Conservation (phyloP, 2,888 invertebrate species). For the Allolobophora icterica region DNA sequence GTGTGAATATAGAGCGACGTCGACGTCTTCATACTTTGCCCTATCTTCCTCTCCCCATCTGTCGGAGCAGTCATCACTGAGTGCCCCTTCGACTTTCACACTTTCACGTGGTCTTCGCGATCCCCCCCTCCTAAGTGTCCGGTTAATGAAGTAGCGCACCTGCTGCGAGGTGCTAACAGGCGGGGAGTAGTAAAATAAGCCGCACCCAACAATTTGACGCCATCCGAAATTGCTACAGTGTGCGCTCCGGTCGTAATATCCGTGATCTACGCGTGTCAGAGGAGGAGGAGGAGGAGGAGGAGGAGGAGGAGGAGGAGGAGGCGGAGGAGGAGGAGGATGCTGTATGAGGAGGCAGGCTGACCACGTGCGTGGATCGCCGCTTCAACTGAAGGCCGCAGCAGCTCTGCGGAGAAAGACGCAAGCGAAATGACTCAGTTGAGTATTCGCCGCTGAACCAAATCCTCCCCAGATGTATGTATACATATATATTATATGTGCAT, state of each 20-base stretch:
- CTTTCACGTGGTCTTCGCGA: not conserved
- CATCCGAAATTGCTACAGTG: not conserved
- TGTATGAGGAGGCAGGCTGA: not conserved
- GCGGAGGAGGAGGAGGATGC: not conserved
- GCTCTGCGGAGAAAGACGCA: not conserved
- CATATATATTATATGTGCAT: not conserved
- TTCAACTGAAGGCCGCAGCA: not conserved
- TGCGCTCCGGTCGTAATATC: not conserved
- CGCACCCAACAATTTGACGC: not conserved
- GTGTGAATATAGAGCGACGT: not conserved
- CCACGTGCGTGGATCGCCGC: not conserved
- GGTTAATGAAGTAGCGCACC: not conserved
- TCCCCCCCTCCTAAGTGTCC: not conserved
- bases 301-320: not conserved
- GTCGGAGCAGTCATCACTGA: not conserved
- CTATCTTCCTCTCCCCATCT: not conserved
- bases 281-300: not conserved
- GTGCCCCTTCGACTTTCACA: not conserved
- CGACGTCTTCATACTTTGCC: not conserved
- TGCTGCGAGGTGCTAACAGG: slow-evolving; percentile 1
- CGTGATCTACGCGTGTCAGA: not conserved
- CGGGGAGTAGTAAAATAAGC: not conserved
- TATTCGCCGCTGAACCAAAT: not conserved
- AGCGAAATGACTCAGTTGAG: not conserved
- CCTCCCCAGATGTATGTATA: not conserved